Base-by-base conservation (phyloP, 1,140 invertebrate species). In the Tachypleus tridentatus region DNA sequence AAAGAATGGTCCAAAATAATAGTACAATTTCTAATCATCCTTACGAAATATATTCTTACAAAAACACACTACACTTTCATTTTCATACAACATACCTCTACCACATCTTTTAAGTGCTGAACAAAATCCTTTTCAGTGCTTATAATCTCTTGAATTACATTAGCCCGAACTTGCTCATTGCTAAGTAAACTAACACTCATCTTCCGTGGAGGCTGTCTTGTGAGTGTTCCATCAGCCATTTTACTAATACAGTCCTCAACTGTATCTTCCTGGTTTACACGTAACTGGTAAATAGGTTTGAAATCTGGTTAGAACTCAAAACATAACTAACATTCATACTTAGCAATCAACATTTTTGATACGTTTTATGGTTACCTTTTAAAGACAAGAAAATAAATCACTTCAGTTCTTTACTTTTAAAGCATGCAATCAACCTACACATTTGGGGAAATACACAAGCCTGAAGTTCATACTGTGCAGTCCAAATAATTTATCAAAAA, bases 101-200 rank as follows among this genome's bases (percentile, higher is more conserved):
- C 82, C 53, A 92, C 84, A 78, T 92, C 87, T 70, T 83, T 81
- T 8, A 92, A 76, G 68, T 89, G 82, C 76, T 87, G 86, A 0
- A 91, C 88, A 76, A 90, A 91, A 73, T 91, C 88, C 54, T 85
- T 75, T 75, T 92, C 89, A 0, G 88, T 90, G 62, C 83, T 82
- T 63, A 91, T 80, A 56, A 91, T 81, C 76, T 91, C 89, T 63
- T 86, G 82, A 56, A 92, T 84, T 6, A 91, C 87, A 76, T 87
- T 88, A 9, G 85, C 82, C 11, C 89, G 76, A 47, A 89, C 85
- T 77, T 87, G 85, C 60, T 72, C 70, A 57, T 67, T 60, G 54
- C 67, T 69, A 54, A 71, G 61, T n/a, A 65, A 59, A 63, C 60
- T 67, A 9, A 67, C 63, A 58, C 54, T 67, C 50, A 67, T 61